Conservation (phyloP, 2,113 vertebrate species). For the Pleuronectes platessa region DNA sequence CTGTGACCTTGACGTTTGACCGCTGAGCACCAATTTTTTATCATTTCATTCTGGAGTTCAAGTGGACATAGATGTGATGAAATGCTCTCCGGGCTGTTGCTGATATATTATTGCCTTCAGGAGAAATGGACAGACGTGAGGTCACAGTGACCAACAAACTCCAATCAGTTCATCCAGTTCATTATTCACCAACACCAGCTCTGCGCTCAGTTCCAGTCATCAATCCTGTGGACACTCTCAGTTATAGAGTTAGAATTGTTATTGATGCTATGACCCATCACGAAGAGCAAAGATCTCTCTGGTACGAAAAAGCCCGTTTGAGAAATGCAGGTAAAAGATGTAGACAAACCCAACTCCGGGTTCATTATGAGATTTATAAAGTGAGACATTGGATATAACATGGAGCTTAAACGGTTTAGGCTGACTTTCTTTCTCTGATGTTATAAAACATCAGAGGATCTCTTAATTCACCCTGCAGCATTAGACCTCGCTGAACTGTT, state of each 20-base stretch:
- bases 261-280: background rate
- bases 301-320: background rate
- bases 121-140: background rate
- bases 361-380: no score
- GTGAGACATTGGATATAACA: no score
- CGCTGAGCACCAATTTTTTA: no score
- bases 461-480: background rate
- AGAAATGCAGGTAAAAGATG: background rate
- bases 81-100: background rate
- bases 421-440: no score
- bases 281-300: no score
- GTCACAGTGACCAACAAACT: background rate
- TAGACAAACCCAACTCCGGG: no score
- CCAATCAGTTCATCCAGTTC: background rate
- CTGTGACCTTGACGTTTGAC: background rate
- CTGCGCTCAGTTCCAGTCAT: background rate
- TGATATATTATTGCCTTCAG: background rate
- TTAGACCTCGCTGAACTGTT: no score
- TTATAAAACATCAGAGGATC: no score
- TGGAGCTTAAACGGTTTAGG: no score
- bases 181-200: background rate
- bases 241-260: background rate
- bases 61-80: background rate
- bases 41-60: background rate
- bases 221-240: background rate